A percentile compares a stretch with the other conserved stretches of the same genome.
Conservation (phyloP, 2,797 vertebrate species). For the Sternarchorhynchus goeldii region DNA sequence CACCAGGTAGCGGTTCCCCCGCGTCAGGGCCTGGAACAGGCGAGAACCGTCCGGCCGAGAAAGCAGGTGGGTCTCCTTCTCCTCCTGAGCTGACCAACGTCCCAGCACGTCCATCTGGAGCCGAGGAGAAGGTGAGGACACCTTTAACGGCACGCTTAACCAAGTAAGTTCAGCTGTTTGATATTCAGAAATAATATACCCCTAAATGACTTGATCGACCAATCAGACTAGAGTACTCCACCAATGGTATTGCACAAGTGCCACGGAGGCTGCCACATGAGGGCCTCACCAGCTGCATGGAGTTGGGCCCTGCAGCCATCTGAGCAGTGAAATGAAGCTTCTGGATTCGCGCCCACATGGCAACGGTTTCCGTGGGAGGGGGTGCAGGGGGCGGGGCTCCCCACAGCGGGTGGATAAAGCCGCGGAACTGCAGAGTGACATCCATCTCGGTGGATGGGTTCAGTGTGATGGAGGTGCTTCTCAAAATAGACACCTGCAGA, state of each 20-base stretch:
- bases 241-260: too few species aligned
- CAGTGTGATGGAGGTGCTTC: constrained; percentile 86
- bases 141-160: neutral
- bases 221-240: too few species aligned
- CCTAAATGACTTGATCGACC: too few species aligned
- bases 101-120: constrained; percentile 83
- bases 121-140: neutral
- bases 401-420: constrained; percentile 88
- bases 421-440: constrained; percentile 88
- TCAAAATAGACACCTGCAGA: constrained; percentile 85
- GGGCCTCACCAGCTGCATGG: constrained; percentile 80
- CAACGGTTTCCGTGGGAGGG: constrained; percentile 76
- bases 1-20: constrained; percentile 87
- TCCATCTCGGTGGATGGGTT: constrained; percentile 89
- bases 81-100: constrained; percentile 87
- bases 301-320: constrained; percentile 81
- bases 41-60: constrained; percentile 80
- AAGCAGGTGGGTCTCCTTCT: constrained; percentile 82
- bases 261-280: too few species aligned
- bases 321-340: constrained; percentile 85
- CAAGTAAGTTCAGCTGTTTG: neutral
- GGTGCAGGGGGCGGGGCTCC: constrained; percentile 75
- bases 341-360: constrained; percentile 90
- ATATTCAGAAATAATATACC: too few species aligned
- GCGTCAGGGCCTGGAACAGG: constrained; percentile 84